Conservation (phyloP, 2,888 invertebrate species). For the Heliconius sara region DNA sequence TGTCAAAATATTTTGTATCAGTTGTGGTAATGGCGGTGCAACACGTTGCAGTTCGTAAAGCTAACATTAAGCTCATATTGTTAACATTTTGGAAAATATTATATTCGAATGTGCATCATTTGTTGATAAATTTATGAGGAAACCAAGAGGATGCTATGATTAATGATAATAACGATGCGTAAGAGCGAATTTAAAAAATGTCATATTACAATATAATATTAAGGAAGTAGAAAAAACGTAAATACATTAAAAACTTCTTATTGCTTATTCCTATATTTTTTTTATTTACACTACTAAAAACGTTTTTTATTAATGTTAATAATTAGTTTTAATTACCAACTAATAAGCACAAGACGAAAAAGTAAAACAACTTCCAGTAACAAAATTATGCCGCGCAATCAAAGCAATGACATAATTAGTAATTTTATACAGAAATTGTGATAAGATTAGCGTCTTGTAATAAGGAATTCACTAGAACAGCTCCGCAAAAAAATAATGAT, state of each 20-base stretch:
- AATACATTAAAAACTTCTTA: no score
- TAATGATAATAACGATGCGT: conserved; percentile 31
- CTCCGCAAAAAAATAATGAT: conserved; percentile 64
- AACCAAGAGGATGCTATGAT: conserved; percentile 43
- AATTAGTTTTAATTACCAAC: conserved; percentile 17
- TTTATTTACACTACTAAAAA: not conserved
- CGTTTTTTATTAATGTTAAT: not conserved
- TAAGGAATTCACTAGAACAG: conserved; percentile 67
- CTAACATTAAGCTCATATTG: conserved; percentile 74
- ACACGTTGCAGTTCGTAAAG: conserved; percentile 62
- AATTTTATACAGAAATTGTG: conserved; percentile 49
- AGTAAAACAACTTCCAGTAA: not conserved
- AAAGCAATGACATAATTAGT: conserved; percentile 27
- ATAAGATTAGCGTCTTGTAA: conserved; percentile 71
- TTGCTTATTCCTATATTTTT: no score
- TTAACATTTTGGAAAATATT: conserved; percentile 66
- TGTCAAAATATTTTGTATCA: conserved; percentile 83
- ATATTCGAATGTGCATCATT: conserved; percentile 70
- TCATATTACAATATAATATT: not conserved
- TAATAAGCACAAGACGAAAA: conserved; percentile 7
- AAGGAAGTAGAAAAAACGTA: not conserved
- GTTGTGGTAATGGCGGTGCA: conserved; percentile 72
- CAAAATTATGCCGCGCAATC: conserved; percentile 1
- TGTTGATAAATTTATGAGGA: conserved; percentile 47
- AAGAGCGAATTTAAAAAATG: not conserved